Base-by-base conservation (phyloP, 2,797 vertebrate genomes). In the Pogoniulus pusillus region DNA sequence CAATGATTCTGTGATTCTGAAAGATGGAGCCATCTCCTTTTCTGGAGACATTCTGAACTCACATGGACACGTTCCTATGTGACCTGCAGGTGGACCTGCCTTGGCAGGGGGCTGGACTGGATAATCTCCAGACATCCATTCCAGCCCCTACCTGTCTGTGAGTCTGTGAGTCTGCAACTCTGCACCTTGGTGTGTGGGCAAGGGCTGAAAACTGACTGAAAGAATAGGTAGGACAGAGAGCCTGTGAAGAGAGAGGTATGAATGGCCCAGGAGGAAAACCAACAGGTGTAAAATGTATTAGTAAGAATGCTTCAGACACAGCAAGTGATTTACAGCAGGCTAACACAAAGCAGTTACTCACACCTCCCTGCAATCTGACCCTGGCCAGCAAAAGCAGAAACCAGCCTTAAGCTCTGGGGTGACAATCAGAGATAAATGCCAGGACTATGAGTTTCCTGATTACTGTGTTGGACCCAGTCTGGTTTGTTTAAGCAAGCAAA, bases 341-440 rank as follows among this genome's bases (percentile, higher is more conserved):
- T 8, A n/a, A 66, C 27, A 35, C 1, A 47, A n/a, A 77, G 76
- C 75, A 34, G 53, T 95, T 83, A 87, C 60, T 94, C 91, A 91
- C 6, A 1, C 34, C 2, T 4, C 51, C 73, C 68, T 66, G 34
- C 43, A 20, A 4, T 16, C 47, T 59, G 66, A 12, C 26, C 3
- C 55, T 85, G 53, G 79, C 87, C 89, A 91, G 64, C 75, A 66
- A 53, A 14, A 27, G 24, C 72, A 55, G 24, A 62, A 82, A 5
- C 16, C 10, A 12, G 57, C 24, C 39, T 49, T 91, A 78, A 87
- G 82, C 51, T 66, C 47, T 3, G 32, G 45, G 43, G 9, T 26
- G 34, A 91, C 58, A 87, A 82, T 30, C 53, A 18, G 70, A 89
- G 64, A 87, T 55, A 76, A 94, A 91, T 86, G 62, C 83, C 91